Evolutionary conservation across 2,113 vertebrate genomes (phyloP).

Genomic region (Peromyscus polionotus): DNA sequence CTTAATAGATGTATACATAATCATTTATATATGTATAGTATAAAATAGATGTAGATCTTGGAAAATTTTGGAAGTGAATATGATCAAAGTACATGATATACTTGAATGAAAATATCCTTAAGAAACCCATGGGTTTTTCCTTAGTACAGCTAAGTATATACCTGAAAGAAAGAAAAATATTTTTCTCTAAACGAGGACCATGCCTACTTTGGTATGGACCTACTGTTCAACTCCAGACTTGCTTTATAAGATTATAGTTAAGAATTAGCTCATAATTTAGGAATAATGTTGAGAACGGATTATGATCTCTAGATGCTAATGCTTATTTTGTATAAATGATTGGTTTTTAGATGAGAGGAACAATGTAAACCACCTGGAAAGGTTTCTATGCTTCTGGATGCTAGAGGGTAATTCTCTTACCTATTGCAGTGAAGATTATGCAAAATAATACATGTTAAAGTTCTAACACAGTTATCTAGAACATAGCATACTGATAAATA

Average conservation of each 20-base stretch:
- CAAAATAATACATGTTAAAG: constrained; percentile 17
- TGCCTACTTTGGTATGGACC: background rate
- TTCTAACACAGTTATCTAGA: background rate
- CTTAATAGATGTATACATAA: background rate
- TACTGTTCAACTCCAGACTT: background rate
- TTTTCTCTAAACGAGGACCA: background rate
- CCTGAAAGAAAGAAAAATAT: background rate
- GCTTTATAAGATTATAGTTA: constrained; percentile 3
- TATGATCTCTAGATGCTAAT: background rate
- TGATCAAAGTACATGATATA: background rate
- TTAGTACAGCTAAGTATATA: background rate
- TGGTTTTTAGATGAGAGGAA: constrained; percentile 5
- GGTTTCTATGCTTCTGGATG: background rate
- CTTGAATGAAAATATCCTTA: background rate
- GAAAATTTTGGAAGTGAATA: background rate
- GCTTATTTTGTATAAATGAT: background rate
- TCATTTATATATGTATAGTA: background rate
- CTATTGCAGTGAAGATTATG: background rate
- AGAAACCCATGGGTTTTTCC: background rate
- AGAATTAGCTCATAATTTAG: constrained; percentile 23
- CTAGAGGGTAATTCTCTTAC: background rate
- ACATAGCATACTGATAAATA: background rate
- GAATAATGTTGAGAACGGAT: background rate
- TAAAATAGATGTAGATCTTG: background rate
- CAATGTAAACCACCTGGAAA: background rate